Conservation (phyloP, 2,113 vertebrate genomes). For the Microcebus jonahi region DNA sequence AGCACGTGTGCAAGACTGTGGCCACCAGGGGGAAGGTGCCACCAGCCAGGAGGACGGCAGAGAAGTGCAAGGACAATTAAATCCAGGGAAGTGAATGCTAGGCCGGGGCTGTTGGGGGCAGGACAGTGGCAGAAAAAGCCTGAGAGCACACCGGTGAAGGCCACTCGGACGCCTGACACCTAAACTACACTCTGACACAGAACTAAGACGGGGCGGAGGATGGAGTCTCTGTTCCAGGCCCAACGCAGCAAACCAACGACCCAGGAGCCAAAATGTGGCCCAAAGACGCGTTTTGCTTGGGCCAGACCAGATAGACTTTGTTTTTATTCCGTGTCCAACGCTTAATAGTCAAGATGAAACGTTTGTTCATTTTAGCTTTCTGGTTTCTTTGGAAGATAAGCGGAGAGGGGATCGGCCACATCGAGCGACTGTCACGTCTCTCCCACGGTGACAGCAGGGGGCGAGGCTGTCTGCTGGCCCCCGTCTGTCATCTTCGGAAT, state of each 20-base stretch:
- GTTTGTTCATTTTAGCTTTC: neutral
- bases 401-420: neutral
- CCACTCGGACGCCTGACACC: neutral
- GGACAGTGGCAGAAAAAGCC: neutral
- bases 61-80: neutral
- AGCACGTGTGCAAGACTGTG: rapidly evolving
- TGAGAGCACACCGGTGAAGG: neutral
- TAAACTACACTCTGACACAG: neutral
- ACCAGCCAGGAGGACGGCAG: too few species aligned
- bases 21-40: rapidly evolving
- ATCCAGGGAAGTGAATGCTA: neutral
- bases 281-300: neutral
- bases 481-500: neutral
- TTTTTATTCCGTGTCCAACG: neutral
- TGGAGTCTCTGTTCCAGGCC: neutral
- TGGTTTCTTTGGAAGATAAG: slow-evolving; percentile 37
- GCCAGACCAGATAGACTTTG: neutral
- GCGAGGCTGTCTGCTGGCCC: neutral
- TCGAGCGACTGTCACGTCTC: neutral
- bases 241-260: neutral
- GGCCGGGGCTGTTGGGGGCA: rapidly evolving
- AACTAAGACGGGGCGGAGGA: too few species aligned
- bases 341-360: slow-evolving; percentile 16
- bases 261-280: neutral
- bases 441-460: neutral